Percentiles rank a stretch among this genome's conserved stretches.
Evolutionary conservation across 2,113 vertebrate genomes (phyloP).

Genomic region (Pangasianodon gigas): DNA sequence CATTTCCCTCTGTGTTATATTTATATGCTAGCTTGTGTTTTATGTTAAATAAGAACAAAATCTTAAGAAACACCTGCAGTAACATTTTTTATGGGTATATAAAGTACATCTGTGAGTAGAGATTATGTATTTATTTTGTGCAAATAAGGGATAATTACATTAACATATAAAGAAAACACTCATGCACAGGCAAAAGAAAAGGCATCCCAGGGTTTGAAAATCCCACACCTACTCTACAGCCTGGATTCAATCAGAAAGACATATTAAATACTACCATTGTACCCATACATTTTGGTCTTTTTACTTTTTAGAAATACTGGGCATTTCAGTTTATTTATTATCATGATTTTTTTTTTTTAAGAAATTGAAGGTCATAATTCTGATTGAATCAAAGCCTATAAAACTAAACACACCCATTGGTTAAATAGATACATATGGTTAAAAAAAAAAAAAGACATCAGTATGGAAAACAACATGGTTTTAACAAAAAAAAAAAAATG

Average conservation of each 20-base stretch:
- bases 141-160: slow-evolving; percentile 46
- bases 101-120: neutral
- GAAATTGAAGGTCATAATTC: neutral
- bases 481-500: neutral
- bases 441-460: neutral
- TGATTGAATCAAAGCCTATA: slow-evolving; percentile 18
- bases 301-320: slow-evolving; percentile 4
- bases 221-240: slow-evolving; percentile 40
- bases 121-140: slow-evolving; percentile 53
- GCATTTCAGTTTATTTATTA: neutral
- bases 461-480: neutral
- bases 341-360: neutral
- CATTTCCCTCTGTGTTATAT: neutral
- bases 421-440: slow-evolving; percentile 42
- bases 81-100: neutral
- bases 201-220: slow-evolving; percentile 24
- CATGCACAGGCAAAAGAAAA: slow-evolving; percentile 46
- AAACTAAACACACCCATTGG: slow-evolving; percentile 43
- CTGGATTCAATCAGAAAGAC: slow-evolving; percentile 34
- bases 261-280: neutral
- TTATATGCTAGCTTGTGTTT: neutral
- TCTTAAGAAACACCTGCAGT: neutral
- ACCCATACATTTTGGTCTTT: neutral
- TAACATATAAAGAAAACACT: slow-evolving; percentile 42
- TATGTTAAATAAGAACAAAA: neutral